Base-by-base conservation (phyloP, 1,140 invertebrate species). In the Chrysomallon squamiferum region DNA sequence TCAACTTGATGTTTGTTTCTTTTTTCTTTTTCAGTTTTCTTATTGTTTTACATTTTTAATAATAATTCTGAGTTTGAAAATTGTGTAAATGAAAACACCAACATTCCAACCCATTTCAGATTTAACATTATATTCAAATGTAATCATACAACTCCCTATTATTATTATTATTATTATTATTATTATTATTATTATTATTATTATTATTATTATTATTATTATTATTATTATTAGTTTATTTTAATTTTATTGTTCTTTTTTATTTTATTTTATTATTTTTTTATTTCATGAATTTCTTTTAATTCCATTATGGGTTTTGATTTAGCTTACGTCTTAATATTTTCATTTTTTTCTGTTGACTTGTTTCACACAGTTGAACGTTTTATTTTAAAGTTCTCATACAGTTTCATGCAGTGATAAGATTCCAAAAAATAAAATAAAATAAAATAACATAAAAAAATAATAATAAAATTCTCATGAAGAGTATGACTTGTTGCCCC, bases 121-220 rank as follows among this genome's bases (percentile, higher is more conserved):
- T n/a, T n/a, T n/a, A n/a, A n/a, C n/a, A n/a, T n/a, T n/a, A n/a
- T n/a, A n/a, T n/a, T n/a, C n/a, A n/a, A n/a, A n/a, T n/a, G n/a
- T n/a, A n/a, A n/a, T n/a, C n/a, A n/a, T n/a, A n/a, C n/a, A n/a
- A n/a, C n/a, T n/a, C n/a, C n/a, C n/a, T n/a, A n/a, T n/a, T n/a
- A n/a, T n/a, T n/a, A n/a, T n/a, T n/a, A n/a, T n/a, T n/a, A n/a
- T n/a, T n/a, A n/a, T n/a, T n/a, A 15, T 3, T 6, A 38, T 54
- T 3, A 18, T 54, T 27, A 54, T 20, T 20, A 54, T 54, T 54
- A 20, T 27, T 20, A 27, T 54, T n/a, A 54, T 20, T 54, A 54
- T n/a, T 54, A 54, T 27, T 54, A 54, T 54, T 54, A 20, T 54
- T 54, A n/a, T 54, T 27, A 54, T 20, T 54, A 27, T 54, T 54